Conservation (phyloP, 2,113 vertebrate genomes). For the Tretioscincus oriximinensis region DNA sequence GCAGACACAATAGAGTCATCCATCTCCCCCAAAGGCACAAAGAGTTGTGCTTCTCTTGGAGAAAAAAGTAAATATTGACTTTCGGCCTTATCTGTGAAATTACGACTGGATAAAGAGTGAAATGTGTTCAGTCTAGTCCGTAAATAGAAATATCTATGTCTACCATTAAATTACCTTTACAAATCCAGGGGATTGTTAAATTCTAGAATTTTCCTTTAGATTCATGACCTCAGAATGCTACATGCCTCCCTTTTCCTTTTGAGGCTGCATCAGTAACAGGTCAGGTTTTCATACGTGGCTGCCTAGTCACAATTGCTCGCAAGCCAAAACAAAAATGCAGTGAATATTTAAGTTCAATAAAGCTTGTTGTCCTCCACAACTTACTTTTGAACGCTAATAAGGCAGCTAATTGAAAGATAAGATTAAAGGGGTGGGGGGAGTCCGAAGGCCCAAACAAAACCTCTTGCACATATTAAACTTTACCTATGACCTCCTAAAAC, state of each 20-base stretch:
- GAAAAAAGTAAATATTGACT: slow-evolving; percentile 28
- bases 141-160: slow-evolving; percentile 19
- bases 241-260: background rate
- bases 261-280: background rate
- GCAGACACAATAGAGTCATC: slow-evolving; percentile 28
- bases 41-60: background rate
- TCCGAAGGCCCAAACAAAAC: background rate
- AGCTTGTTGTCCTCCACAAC: background rate
- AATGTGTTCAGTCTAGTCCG: slow-evolving; percentile 1
- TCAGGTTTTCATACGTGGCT: background rate
- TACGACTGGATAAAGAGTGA: slow-evolving; percentile 4
- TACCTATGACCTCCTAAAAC: background rate
- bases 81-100: slow-evolving; percentile 8
- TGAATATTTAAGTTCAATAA: background rate
- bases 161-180: background rate
- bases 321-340: background rate
- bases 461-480: background rate
- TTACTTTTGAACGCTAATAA: background rate
- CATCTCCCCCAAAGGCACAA: background rate
- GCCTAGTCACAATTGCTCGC: background rate
- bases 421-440: too few species aligned
- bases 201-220: slow-evolving; percentile 1
- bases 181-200: background rate
- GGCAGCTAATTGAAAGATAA: background rate
- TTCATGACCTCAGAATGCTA: background rate